A percentile compares a stretch with the other conserved stretches of the same genome.
phyloP scores from a whole-genome alignment of 35 echinoderm and acorn worm genomes.

The Anneissia japonica region DNA sequence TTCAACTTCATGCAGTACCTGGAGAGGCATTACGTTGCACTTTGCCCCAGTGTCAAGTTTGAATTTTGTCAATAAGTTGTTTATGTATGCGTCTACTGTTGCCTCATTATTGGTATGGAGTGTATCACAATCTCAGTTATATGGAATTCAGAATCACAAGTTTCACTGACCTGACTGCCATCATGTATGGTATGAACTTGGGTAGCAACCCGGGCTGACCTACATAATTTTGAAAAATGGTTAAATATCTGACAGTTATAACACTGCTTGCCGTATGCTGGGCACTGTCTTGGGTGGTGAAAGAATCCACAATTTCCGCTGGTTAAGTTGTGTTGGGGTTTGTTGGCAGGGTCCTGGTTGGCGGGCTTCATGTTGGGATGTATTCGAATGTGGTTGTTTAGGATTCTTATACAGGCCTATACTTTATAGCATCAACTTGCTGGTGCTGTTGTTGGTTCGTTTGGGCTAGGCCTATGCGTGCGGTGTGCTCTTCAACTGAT shows the following conservation, averaged over 20 bases:
- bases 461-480: not conserved
- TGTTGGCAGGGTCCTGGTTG: too few species aligned
- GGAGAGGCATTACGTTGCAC: conserved; percentile 14
- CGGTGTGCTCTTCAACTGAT: not conserved
- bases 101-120: conserved; percentile 8
- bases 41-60: conserved; percentile 27
- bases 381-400: not conserved
- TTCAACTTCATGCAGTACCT: not conserved
- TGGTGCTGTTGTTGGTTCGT: not conserved
- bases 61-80: not conserved
- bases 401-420: too few species aligned
- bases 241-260: conserved; percentile 11
- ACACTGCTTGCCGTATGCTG: conserved; percentile 40
- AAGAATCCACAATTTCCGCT: conserved; percentile 4
- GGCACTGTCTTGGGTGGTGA: not conserved
- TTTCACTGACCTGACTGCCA: not conserved
- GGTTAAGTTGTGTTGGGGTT: not conserved
- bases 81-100: not conserved
- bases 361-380: not conserved
- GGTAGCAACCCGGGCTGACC: not conserved
- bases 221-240: conserved; percentile 12
- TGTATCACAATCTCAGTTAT: not conserved
- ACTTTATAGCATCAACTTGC: too few species aligned
- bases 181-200: not conserved
- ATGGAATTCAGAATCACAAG: not conserved